Evolutionary conservation across 2,113 vertebrate species (phyloP).

Genomic region (Brienomyrus longianalis): DNA sequence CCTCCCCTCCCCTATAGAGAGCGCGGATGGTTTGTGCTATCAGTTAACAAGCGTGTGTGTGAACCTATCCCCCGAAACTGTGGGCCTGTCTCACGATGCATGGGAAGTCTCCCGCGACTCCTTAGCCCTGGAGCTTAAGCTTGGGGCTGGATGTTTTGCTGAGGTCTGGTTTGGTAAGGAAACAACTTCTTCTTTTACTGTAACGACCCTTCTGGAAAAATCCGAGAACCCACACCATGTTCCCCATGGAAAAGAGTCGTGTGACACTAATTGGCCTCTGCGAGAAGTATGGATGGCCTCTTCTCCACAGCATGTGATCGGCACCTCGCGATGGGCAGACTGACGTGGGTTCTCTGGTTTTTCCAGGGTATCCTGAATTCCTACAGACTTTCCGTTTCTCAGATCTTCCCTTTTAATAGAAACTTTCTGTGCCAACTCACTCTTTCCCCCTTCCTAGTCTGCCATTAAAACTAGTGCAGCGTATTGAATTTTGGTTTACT

Average conservation of each 20-base stretch:
- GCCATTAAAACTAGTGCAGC: not conserved
- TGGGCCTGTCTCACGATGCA: conserved; percentile 95
- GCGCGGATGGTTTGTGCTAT: conserved; percentile 98
- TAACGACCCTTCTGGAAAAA: not conserved
- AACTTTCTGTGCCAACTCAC: not conserved
- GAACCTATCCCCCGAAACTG: conserved; percentile 86
- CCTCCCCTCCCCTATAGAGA: conserved; percentile 75
- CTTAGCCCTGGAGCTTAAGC: conserved; percentile 84
- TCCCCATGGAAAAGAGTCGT: not conserved
- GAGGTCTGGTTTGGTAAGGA: conserved; percentile 98
- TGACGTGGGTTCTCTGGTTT: not conserved
- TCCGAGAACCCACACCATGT: not conserved
- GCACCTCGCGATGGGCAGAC: not conserved
- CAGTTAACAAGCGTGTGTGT: conserved; percentile 90
- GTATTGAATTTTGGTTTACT: not conserved
- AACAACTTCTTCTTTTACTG: not conserved
- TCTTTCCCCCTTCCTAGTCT: not conserved
- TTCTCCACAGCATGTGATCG: not conserved
- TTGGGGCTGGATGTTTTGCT: conserved; percentile 97
- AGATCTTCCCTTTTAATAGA: not conserved
- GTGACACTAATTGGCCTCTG: not conserved
- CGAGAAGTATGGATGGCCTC: not conserved
- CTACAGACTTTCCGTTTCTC: not conserved
- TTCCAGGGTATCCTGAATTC: conserved; percentile 12
- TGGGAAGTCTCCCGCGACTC: conserved; percentile 87